These are phyloP conservation scores for Gambusia yucatana DNA, from an alignment of 2,797 vertebrate genomes.

Conservation along the genomic window DNA sequence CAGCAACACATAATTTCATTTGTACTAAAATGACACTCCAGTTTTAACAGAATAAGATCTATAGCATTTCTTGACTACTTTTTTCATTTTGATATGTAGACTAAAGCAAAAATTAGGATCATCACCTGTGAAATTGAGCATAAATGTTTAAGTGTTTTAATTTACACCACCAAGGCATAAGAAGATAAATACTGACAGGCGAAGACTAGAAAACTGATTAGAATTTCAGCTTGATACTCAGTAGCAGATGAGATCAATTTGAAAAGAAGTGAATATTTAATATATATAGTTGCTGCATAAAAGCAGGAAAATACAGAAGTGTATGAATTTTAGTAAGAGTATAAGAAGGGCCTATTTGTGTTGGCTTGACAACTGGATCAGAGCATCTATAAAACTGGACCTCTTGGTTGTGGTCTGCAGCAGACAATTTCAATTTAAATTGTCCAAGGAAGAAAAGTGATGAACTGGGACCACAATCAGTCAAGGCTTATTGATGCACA, in stretches of 20 bases:
- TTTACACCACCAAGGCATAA: background rate
- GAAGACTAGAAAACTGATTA: background rate
- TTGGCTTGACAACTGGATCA: background rate
- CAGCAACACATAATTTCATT: background rate
- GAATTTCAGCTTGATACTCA: background rate
- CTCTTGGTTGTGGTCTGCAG: background rate
- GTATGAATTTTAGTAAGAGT: background rate
- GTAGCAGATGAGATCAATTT: background rate
- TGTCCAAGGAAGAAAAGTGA: background rate
- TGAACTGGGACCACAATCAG: background rate
- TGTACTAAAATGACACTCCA: too few relatives aligned
- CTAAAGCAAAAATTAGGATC: background rate
- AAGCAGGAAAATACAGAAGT: background rate
- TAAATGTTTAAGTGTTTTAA: background rate
- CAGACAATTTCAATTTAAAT: background rate
- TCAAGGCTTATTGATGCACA: background rate
- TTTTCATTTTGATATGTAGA: background rate
- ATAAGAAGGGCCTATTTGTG: background rate
- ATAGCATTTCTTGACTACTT: background rate
- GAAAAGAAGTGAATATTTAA: background rate
- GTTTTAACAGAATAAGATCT: background rate
- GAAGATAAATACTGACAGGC: background rate
- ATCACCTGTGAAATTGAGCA: background rate
- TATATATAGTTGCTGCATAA: background rate
- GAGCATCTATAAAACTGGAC: background rate